Percentiles rank a stretch among this genome's conserved stretches.
These are phyloP conservation scores for Nixonia krombeini DNA, from an alignment of 1,140 invertebrate genomes.

Conservation along the genomic window DNA sequence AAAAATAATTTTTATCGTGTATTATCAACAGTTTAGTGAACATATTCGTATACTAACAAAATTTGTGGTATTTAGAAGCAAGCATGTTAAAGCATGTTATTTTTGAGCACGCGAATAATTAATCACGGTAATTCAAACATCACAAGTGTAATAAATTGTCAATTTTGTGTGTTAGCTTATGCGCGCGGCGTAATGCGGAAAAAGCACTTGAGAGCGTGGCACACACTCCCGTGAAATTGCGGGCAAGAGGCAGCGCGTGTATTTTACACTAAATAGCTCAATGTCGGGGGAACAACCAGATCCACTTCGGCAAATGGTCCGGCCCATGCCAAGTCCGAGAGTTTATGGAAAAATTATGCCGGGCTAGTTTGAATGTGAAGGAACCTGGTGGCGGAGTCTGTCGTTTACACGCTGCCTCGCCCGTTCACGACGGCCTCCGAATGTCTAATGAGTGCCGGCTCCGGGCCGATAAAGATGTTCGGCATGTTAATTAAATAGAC, in stretches of 20 bases:
- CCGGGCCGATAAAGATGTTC: conserved; percentile 33
- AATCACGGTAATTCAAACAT: too few relatives aligned
- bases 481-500: conserved; percentile 40
- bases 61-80: too few relatives aligned
- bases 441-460: conserved; percentile 31
- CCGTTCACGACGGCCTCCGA: conserved; percentile 32
- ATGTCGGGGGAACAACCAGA: conserved; percentile 54
- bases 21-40: too few relatives aligned
- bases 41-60: too few relatives aligned
- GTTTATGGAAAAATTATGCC: conserved; percentile 62
- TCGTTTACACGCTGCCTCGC: conserved; percentile 31
- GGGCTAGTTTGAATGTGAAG: conserved; percentile 45
- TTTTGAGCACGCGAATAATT: too few relatives aligned
- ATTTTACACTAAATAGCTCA: conserved; percentile 60
- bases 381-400: conserved; percentile 17
- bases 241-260: conserved; percentile 51
- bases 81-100: too few relatives aligned
- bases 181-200: conserved; percentile 24
- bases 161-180: conserved; percentile 17
- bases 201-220: conserved; percentile 27
- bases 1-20: too few relatives aligned
- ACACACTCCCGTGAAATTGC: conserved; percentile 59
- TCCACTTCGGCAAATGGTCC: conserved; percentile 56
- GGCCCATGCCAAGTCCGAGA: conserved; percentile 51
- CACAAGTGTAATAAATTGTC: too few relatives aligned